Percentiles rank a stretch among this genome's conserved stretches.
Evolutionary conservation across 92 coral and sea anemone genomes (phyloP).

Genomic region (Pocillopora grandis): DNA sequence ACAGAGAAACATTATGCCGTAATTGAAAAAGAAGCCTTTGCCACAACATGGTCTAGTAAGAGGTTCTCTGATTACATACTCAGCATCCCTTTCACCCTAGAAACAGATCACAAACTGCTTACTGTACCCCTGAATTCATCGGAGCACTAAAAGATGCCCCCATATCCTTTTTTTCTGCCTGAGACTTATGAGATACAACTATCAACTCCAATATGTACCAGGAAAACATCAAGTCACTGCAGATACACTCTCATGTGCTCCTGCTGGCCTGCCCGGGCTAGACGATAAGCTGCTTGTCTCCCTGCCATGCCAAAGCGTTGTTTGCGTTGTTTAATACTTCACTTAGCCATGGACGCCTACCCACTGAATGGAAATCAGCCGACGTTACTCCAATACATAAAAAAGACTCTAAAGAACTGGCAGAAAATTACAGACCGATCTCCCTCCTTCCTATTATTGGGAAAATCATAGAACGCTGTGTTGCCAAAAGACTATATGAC

Average conservation of each 20-base stretch:
- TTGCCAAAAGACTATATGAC: too few relatives aligned
- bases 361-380: too few relatives aligned
- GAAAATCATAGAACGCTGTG: too few relatives aligned
- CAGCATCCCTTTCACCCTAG: constrained; percentile 14
- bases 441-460: too few relatives aligned
- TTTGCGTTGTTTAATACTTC: too few relatives aligned
- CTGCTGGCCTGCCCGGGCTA: constrained; percentile 17
- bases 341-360: too few relatives aligned
- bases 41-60: constrained; percentile 29
- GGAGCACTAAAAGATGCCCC: constrained; percentile 55
- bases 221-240: constrained; percentile 34
- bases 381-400: too few relatives aligned
- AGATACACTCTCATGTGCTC: constrained; percentile 23
- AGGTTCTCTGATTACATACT: constrained; percentile 17
- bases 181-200: constrained; percentile 58
- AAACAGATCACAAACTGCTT: constrained; percentile 55
- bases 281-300: constrained; percentile 33
- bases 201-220: constrained; percentile 13
- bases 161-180: constrained; percentile 41
- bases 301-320: constrained; percentile 1
- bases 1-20: constrained; percentile 57
- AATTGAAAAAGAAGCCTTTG: constrained; percentile 40
- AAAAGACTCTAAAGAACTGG: too few relatives aligned
- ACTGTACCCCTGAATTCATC: constrained; percentile 34
- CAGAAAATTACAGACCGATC: too few relatives aligned